These are phyloP conservation scores for Orthosia cruda DNA, from an alignment of 2,888 invertebrate genomes.

Conservation along the genomic window DNA sequence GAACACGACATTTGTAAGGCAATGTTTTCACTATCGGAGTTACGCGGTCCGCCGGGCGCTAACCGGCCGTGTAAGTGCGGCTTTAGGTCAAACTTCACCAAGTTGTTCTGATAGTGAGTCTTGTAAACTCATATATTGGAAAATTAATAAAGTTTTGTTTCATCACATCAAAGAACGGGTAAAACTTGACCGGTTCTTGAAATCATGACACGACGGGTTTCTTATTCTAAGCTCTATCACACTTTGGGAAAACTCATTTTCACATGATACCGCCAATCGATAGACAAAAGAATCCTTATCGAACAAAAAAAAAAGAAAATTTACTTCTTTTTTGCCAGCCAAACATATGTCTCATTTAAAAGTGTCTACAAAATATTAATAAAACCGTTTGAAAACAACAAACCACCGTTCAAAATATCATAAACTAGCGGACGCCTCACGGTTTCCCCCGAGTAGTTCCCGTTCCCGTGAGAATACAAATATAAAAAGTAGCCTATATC, in stretches of 20 bases:
- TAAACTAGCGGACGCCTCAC: no score
- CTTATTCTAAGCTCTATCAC: conserved; percentile 29
- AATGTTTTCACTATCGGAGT: conserved; percentile 86
- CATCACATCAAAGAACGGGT: conserved; percentile 7
- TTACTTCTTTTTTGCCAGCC: not conserved
- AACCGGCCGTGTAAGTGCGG: conserved; percentile 83
- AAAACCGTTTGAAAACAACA: not conserved
- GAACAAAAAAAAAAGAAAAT: not conserved
- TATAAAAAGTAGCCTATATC: no score
- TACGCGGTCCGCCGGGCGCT: conserved; percentile 80
- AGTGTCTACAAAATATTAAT: not conserved
- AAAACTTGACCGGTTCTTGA: conserved; percentile 13
- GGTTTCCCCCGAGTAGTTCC: no score
- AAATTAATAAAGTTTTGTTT: conserved; percentile 15
- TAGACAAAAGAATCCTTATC: not conserved
- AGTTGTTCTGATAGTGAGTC: conserved; percentile 63
- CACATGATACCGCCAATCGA: not conserved
- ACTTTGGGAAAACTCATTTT: conserved; percentile 35
- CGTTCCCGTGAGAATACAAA: no score
- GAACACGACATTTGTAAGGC: conserved; percentile 70
- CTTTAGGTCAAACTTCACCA: conserved; percentile 73
- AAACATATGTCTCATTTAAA: not conserved
- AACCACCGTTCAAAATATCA: not conserved
- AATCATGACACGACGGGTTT: conserved; percentile 20
- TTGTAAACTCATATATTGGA: conserved; percentile 30